A percentile compares a stretch with the other conserved stretches of the same genome.
phyloP scores from a whole-genome alignment of 2,888 invertebrate genomes.

The Patella ulyssiponensis region DNA sequence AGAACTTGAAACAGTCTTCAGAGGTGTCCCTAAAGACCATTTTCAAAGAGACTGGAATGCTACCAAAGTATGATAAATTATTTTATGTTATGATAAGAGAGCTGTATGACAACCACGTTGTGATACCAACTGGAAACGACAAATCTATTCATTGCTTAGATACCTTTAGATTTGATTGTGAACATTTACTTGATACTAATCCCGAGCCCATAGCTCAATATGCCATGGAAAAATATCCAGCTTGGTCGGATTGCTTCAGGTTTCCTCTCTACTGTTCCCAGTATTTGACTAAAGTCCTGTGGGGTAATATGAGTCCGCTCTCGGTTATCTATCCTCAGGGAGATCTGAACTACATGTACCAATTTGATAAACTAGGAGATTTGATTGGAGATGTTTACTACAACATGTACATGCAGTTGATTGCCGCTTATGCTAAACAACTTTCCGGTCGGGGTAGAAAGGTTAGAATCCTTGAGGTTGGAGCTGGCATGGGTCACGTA shows the following conservation, averaged over 20 bases:
- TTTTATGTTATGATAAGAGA: slow-evolving; percentile 1
- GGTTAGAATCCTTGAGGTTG: neutral
- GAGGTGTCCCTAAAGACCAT: neutral
- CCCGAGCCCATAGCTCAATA: neutral
- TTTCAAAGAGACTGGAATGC: slow-evolving; percentile 4
- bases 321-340: neutral
- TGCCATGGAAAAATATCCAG: neutral
- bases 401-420: slow-evolving; percentile 8
- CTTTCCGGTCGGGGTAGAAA: neutral
- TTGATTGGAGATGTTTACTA: neutral
- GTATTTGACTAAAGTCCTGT: neutral
- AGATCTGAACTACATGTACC: slow-evolving; percentile 1
- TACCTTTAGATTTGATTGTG: neutral
- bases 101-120: neutral
- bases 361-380: slow-evolving; percentile 3
- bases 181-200: neutral
- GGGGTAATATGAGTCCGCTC: neutral
- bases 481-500: slow-evolving; percentile 4
- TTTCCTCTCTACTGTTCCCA: slow-evolving; percentile 2
- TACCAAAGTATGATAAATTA: neutral
- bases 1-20: neutral
- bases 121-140: neutral
- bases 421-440: neutral
- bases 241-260: slow-evolving; percentile 3
- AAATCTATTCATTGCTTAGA: neutral